Conservation (phyloP, 2,888 invertebrate genomes). For the Rhopalosiphum nymphaeae region DNA sequence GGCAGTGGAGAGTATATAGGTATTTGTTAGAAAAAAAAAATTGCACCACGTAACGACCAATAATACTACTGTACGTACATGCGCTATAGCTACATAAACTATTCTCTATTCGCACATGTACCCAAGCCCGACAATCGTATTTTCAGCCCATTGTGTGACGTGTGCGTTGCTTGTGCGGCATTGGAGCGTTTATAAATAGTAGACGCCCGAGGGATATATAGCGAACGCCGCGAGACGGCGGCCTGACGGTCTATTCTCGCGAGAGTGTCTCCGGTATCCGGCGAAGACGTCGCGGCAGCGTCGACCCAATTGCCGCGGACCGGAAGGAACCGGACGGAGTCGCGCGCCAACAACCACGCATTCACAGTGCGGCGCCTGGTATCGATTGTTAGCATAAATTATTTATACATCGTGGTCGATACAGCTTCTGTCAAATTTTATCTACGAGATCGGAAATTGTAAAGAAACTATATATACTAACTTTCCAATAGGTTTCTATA, state of each 20-base stretch:
- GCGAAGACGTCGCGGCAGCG: neutral
- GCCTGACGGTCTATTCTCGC: neutral
- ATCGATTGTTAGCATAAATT: neutral
- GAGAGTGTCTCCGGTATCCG: neutral
- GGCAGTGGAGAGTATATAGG: neutral
- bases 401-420: neutral
- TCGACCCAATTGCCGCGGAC: neutral
- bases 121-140: neutral
- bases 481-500: neutral
- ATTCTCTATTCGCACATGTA: neutral
- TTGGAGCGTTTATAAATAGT: slow-evolving; percentile 35
- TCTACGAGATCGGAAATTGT: neutral
- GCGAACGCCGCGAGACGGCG: neutral
- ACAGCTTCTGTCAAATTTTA: neutral
- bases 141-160: slow-evolving; percentile 32
- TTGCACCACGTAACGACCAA: neutral
- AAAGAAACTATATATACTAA: neutral
- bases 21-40: slow-evolving; percentile 29
- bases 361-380: neutral
- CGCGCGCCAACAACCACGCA: neutral
- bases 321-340: neutral
- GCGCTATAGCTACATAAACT: neutral
- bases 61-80: neutral
- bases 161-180: neutral
- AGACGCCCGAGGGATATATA: neutral